Evolutionary conservation across 2,797 vertebrate genomes (phyloP).

Genomic region (Staurois parvus): DNA sequence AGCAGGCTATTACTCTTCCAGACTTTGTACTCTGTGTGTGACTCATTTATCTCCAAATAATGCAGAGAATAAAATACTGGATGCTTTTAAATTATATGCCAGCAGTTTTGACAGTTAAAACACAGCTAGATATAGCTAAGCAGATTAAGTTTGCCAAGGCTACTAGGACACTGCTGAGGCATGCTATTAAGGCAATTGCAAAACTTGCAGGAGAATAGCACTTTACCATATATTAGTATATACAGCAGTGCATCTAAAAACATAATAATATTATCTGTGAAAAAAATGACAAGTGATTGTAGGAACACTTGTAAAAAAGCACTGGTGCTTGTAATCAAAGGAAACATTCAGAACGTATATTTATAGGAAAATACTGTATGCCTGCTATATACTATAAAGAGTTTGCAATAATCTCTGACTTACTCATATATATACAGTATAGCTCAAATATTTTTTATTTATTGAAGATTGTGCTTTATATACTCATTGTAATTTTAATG

Average conservation of each 20-base stretch:
- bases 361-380: too few relatives aligned
- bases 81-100: conserved; percentile 55
- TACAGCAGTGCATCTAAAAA: conserved; percentile 20
- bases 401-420: too few relatives aligned
- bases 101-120: conserved; percentile 51
- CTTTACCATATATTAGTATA: conserved; percentile 26
- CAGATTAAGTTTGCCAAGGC: conserved; percentile 41
- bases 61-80: conserved; percentile 58
- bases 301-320: background rate
- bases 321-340: background rate
- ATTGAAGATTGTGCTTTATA: too few relatives aligned
- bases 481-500: too few relatives aligned
- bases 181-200: conserved; percentile 51
- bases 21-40: conserved; percentile 29
- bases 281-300: background rate
- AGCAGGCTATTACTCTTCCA: conserved; percentile 36
- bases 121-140: conserved; percentile 49
- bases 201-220: conserved; percentile 18
- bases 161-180: conserved; percentile 51
- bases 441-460: too few relatives aligned
- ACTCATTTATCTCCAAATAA: conserved; percentile 57
- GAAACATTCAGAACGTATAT: background rate
- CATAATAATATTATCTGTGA: background rate
- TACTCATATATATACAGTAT: too few relatives aligned
- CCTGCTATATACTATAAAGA: too few relatives aligned